Percentiles rank a stretch among this genome's conserved stretches.
Evolutionary conservation across 37 sponge, comb jelly and placozoan species (phyloP).

Genomic region (Tethya wilhelma): DNA sequence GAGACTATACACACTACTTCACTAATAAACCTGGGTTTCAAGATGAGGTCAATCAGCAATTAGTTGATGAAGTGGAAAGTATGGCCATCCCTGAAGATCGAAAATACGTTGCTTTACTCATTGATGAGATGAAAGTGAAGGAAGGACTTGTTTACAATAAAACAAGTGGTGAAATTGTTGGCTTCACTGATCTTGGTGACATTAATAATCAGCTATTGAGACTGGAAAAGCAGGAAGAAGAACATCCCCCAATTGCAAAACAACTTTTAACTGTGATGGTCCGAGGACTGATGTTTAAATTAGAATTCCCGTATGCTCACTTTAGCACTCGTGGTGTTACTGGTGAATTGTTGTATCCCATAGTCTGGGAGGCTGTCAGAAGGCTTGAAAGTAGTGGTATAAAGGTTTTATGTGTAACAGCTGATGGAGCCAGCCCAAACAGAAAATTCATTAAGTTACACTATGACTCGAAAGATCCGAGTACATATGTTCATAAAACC

Average conservation of each 20-base stretch:
- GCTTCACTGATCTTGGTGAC: conserved; percentile 35
- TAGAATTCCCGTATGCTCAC: conserved; percentile 31
- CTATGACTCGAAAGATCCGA: background rate
- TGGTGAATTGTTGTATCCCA: background rate
- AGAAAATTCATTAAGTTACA: conserved; percentile 19
- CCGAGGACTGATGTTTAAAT: background rate
- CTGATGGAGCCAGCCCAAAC: conserved; percentile 24
- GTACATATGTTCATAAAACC: conserved; percentile 24
- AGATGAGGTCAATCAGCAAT: conserved; percentile 9
- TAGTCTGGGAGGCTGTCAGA: conserved; percentile 24
- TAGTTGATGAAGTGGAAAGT: conserved; percentile 30
- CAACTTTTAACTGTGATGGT: conserved; percentile 10
- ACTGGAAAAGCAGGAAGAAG: background rate
- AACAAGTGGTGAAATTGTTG: background rate
- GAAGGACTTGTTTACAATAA: conserved; percentile 54
- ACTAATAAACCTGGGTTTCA: conserved; percentile 47
- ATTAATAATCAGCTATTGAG: conserved; percentile 12
- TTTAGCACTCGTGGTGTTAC: conserved; percentile 1
- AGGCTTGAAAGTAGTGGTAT: background rate
- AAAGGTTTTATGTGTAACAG: conserved; percentile 2
- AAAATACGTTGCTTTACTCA: conserved; percentile 14
- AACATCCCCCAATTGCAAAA: background rate
- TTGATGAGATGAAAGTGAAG: conserved; percentile 53
- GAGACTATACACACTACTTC: conserved; percentile 58
- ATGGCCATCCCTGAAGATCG: conserved; percentile 21